Evolutionary conservation across 2,113 vertebrate species (phyloP).

Genomic region (Megaceryle torquata): DNA sequence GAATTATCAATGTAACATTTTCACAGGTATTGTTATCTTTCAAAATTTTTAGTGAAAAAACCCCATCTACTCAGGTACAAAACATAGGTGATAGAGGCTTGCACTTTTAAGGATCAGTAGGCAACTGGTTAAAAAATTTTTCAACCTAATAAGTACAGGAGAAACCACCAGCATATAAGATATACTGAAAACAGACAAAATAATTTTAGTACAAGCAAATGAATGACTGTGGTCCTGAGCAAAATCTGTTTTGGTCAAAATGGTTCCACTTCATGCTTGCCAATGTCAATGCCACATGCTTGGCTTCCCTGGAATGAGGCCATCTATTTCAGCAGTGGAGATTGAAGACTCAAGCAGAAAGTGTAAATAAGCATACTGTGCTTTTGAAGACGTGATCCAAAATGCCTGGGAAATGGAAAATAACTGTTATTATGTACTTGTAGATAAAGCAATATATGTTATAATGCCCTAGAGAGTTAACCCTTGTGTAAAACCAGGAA

Average conservation of each 20-base stretch:
- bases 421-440: slow-evolving; percentile 14
- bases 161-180: neutral
- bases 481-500: neutral
- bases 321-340: neutral
- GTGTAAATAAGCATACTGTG: slow-evolving; percentile 11
- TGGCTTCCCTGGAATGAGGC: slow-evolving; percentile 5
- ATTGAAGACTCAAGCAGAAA: slow-evolving; percentile 42
- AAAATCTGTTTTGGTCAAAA: slow-evolving; percentile 11
- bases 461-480: slow-evolving; percentile 16
- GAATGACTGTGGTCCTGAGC: neutral
- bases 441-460: slow-evolving; percentile 43
- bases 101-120: neutral
- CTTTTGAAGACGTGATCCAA: slow-evolving; percentile 45
- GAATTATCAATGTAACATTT: neutral
- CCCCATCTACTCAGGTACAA: neutral
- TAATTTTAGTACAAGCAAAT: neutral
- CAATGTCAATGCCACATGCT: neutral
- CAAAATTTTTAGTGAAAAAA: neutral
- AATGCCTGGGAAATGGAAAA: slow-evolving; percentile 43
- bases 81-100: neutral
- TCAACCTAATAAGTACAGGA: neutral
- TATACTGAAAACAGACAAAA: neutral
- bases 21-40: neutral
- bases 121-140: neutral
- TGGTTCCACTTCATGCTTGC: neutral